Base-by-base conservation (phyloP, 2,113 vertebrate species). In the Menura novaehollandiae region DNA sequence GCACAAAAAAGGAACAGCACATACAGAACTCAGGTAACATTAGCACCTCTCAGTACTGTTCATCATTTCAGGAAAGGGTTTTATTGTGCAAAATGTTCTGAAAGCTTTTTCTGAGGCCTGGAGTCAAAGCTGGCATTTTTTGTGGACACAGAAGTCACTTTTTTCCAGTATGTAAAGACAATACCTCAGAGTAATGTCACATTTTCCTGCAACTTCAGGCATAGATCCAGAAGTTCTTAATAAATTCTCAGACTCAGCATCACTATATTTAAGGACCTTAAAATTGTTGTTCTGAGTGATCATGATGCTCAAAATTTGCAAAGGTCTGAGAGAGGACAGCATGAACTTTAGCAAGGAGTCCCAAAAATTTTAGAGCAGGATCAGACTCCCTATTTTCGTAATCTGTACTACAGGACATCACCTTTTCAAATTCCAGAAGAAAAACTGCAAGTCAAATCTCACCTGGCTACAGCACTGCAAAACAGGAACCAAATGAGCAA, bases 241-340 rank as follows among this genome's bases (percentile, higher is more conserved):
- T 9, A 76, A 77, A 37, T 80, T 92, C 44, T 77, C 55, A 63
- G 14, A 51, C 35, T 90, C 71, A 84, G 62, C 18, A 80, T 27
- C 23, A 23, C 16, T 46, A 1, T 16, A 79, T 33, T 86, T 55
- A 77, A 89, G 16, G 51, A 66, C 46, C 24, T 83, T 33, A 79
- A 17, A 5, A 28, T 2, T 16, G 10, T 15, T 77, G 28, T 22
- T 77, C 43, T 22, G 10, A 86, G 55, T 0, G 0, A 64, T 11
- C 10, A 9, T 0, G 7, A 75, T 12, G 15, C 14, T 73, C 24
- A 49, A 41, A 47, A 20, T 52, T 26, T 47, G 39, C 49, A 27
- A 55, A 69, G 9, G 19, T 63, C 43, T 78, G 27, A 58, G 19
- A 92, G 11, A 89, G 69, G 12, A 60, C 6, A 58, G 27, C 15